phyloP scores from a whole-genome alignment of 2,113 vertebrate species.

The Mastomys natalensis region DNA sequence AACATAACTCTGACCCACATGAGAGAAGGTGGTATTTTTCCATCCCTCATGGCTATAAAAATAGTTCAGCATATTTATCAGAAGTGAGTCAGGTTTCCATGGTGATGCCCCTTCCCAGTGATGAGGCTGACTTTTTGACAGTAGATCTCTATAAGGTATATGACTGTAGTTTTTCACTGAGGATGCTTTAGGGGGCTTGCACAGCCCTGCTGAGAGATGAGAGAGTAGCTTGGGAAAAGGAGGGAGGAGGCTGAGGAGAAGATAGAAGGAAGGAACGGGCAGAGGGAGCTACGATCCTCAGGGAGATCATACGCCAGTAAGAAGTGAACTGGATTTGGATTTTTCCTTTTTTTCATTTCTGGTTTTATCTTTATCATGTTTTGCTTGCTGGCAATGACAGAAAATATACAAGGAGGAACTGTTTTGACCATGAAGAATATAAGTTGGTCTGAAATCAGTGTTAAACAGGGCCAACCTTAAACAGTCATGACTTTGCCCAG shows the following conservation, averaged over 20 bases:
- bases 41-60: neutral
- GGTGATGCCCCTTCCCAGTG: neutral
- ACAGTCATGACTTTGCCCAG: neutral
- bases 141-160: neutral
- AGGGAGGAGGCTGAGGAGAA: neutral
- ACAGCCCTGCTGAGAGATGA: neutral
- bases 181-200: neutral
- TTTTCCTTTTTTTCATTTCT: neutral
- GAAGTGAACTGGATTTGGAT: neutral
- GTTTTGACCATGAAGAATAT: neutral
- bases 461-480: neutral
- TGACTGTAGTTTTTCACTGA: neutral
- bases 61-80: neutral
- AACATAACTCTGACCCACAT: neutral
- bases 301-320: rapidly evolving
- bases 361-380: neutral
- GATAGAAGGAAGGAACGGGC: too few relatives aligned
- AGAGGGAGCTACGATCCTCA: neutral
- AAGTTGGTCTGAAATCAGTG: neutral
- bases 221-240: neutral
- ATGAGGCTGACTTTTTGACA: neutral
- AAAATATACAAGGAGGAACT: neutral
- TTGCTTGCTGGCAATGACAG: neutral
- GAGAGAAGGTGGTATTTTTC: neutral
- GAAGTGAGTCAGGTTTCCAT: neutral